A percentile compares a stretch with the other conserved stretches of the same genome.
Evolutionary conservation across 2,888 invertebrate species (phyloP).

Genomic region (Anthophora plumipes): DNA sequence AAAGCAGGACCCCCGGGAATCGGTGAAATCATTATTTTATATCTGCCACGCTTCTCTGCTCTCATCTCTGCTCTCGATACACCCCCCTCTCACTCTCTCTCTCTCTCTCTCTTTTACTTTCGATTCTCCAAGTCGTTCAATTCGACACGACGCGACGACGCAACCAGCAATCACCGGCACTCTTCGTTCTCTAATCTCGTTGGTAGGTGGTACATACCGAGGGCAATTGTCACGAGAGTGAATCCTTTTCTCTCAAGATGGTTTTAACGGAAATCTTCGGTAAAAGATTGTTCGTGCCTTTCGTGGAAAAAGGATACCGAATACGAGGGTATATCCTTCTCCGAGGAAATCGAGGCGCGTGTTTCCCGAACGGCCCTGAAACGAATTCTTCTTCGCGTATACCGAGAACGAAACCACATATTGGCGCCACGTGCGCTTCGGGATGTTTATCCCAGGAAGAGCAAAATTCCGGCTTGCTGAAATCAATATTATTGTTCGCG

Average conservation of each 20-base stretch:
- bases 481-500: conserved; percentile 82
- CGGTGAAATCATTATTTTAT: conserved; percentile 77
- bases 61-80: neutral
- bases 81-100: neutral
- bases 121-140: too few relatives aligned
- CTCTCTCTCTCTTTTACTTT: neutral
- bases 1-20: conserved; percentile 68
- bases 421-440: conserved; percentile 81
- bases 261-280: neutral
- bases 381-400: conserved; percentile 58
- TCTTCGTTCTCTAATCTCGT: neutral
- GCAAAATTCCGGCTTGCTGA: conserved; percentile 79
- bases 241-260: too few relatives aligned
- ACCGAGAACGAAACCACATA: conserved; percentile 73
- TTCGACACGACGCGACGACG: neutral
- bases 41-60: conserved; percentile 40
- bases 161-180: neutral
- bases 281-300: conserved; percentile 18
- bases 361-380: conserved; percentile 62
- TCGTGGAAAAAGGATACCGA: conserved; percentile 22
- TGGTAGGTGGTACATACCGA: too few relatives aligned
- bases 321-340: conserved; percentile 19
- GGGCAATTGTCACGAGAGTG: too few relatives aligned
- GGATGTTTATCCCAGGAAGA: conserved; percentile 81
- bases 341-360: conserved; percentile 22